These are phyloP conservation scores for Deroplatys truncata DNA, from an alignment of 2,888 invertebrate genomes.

Conservation along the genomic window DNA sequence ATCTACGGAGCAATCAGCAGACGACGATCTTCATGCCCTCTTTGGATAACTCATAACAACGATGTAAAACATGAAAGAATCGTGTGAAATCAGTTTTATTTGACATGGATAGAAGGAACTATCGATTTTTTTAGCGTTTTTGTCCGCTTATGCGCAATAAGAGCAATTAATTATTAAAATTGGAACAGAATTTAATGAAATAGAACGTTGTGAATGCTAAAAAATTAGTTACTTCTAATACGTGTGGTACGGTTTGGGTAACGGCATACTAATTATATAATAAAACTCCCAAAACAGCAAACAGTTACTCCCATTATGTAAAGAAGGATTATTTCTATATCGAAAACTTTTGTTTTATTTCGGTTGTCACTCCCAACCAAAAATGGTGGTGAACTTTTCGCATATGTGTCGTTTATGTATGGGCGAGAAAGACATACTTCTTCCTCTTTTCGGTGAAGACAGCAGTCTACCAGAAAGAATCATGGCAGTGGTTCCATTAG, in stretches of 20 bases:
- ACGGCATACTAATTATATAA: no score
- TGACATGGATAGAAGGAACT: not conserved
- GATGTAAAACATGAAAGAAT: not conserved
- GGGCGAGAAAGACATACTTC: not conserved
- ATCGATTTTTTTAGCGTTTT: not conserved
- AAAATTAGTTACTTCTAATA: not conserved
- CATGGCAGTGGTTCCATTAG: not conserved
- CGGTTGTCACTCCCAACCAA: not conserved
- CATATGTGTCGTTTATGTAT: constrained; percentile 2
- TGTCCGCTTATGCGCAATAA: not conserved
- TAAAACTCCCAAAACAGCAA: not conserved
- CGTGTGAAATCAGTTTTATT: not conserved
- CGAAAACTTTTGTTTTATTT: not conserved
- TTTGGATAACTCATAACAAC: not conserved
- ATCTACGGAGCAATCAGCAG: no score
- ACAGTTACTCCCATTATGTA: not conserved
- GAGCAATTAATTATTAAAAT: not conserved
- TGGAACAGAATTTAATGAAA: not conserved
- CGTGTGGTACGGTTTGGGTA: not conserved
- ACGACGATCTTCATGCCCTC: not conserved
- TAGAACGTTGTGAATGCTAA: not conserved
- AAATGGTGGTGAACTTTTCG: constrained; percentile 2
- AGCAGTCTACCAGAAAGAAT: not conserved
- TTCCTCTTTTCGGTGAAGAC: constrained; percentile 1
- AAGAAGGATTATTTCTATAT: not conserved